Conservation (phyloP, 2,888 invertebrate species). For the Nematopogon swammerdamellus region DNA sequence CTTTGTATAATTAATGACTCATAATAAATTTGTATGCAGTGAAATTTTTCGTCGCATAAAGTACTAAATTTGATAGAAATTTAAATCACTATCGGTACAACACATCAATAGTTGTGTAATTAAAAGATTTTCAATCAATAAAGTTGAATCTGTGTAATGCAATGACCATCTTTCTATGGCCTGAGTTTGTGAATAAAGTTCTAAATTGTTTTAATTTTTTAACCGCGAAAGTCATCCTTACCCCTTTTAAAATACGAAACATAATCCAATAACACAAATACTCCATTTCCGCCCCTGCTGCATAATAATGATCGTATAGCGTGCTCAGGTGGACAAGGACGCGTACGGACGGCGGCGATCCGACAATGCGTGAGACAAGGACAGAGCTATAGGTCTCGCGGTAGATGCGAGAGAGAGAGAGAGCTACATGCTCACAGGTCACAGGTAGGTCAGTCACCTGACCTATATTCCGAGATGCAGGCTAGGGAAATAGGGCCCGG, state of each 20-base stretch:
- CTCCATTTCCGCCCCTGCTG: constrained; percentile 41
- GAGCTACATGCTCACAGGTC: constrained; percentile 35
- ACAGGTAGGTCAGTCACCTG: constrained; percentile 50
- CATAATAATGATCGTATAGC: constrained; percentile 23
- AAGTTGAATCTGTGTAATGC: too few species aligned
- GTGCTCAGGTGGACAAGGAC: constrained; percentile 35
- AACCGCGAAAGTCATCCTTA: too few species aligned
- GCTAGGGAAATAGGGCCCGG: constrained; percentile 16
- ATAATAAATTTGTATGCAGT: too few species aligned
- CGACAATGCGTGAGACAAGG: constrained; percentile 17
- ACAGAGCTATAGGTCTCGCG: constrained; percentile 16
- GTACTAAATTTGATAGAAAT: too few species aligned
- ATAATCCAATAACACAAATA: neutral
- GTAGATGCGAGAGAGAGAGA: constrained; percentile 20
- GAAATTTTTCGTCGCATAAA: too few species aligned
- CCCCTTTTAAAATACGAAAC: neutral
- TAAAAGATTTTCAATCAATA: too few species aligned
- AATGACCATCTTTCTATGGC: too few species aligned
- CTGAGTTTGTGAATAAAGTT: too few species aligned
- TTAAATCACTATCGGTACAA: too few species aligned
- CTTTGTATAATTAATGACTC: too few species aligned
- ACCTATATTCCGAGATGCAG: constrained; percentile 42
- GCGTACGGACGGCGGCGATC: constrained; percentile 8
- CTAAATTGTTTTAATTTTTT: too few species aligned
- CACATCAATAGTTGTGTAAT: too few species aligned